Evolutionary conservation across 2,888 invertebrate species (phyloP).

Genomic region (Argyra leucocephala): DNA sequence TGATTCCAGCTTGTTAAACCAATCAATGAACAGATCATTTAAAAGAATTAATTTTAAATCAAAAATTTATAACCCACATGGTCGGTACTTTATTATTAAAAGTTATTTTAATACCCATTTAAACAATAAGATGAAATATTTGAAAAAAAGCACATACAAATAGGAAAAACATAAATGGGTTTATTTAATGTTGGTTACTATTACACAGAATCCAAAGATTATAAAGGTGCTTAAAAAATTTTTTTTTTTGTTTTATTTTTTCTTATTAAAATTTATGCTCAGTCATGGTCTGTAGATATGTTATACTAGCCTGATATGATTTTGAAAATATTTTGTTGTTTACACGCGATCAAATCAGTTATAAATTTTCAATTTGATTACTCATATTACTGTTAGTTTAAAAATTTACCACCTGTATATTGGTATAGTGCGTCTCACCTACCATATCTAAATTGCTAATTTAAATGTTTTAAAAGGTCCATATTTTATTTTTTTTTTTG

Average conservation of each 20-base stretch:
- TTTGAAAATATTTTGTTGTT: not conserved
- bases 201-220: no score
- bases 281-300: not conserved
- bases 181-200: no score
- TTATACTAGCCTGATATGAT: no score
- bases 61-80: no score
- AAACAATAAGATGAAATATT: no score
- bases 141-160: no score
- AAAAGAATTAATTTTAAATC: no score
- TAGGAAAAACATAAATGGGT: no score
- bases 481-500: not conserved
- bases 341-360: not conserved
- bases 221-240: not conserved
- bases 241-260: not conserved
- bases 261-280: not conserved
- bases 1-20: no score
- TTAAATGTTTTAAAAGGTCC: not conserved
- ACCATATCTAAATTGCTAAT: not conserved
- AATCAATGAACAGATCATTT: no score
- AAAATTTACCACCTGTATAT: not conserved
- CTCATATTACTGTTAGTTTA: not conserved
- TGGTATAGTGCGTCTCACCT: not conserved
- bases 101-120: no score
- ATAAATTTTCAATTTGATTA: not conserved
- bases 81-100: no score